Conservation (phyloP, 2,888 invertebrate species). For the Pristionchus exspectatus region DNA sequence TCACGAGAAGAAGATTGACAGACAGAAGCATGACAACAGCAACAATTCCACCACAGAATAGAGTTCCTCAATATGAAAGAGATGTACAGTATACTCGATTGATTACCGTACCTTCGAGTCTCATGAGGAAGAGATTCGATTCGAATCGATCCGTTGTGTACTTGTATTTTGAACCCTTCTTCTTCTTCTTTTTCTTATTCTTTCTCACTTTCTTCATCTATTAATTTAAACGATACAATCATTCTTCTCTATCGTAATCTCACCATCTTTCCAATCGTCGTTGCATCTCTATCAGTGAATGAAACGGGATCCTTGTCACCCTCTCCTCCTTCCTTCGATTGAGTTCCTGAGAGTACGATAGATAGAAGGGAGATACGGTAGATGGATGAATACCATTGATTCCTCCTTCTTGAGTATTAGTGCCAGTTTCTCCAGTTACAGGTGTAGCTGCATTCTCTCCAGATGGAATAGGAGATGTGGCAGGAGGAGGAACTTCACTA, state of each 20-base stretch:
- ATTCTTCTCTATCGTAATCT: neutral
- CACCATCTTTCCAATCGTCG: slow-evolving; percentile 21
- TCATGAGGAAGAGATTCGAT: slow-evolving; percentile 50
- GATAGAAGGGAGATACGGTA: neutral
- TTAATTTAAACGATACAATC: neutral
- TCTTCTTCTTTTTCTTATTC: slow-evolving; percentile 47
- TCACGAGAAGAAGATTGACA: slow-evolving; percentile 7
- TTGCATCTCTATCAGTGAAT: slow-evolving; percentile 49
- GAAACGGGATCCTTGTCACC: slow-evolving; percentile 49
- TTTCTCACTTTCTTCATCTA: slow-evolving; percentile 45
- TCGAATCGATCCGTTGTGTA: slow-evolving; percentile 51
- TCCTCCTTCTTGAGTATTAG: slow-evolving; percentile 29
- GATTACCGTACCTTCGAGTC: slow-evolving; percentile 46
- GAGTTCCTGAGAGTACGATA: neutral
- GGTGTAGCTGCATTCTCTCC: slow-evolving; percentile 24
- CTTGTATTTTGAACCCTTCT: slow-evolving; percentile 46
- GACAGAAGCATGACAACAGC: neutral
- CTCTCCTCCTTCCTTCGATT: slow-evolving; percentile 22
- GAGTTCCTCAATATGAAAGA: neutral
- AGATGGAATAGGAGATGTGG: neutral
- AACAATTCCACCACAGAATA: slow-evolving; percentile 37
- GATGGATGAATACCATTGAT: neutral
- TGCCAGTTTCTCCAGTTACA: neutral
- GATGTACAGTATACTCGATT: neutral
- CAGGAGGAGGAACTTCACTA: neutral